These are phyloP conservation scores for Panurus biarmicus DNA, from an alignment of 2,113 vertebrate genomes.

Conservation along the genomic window DNA sequence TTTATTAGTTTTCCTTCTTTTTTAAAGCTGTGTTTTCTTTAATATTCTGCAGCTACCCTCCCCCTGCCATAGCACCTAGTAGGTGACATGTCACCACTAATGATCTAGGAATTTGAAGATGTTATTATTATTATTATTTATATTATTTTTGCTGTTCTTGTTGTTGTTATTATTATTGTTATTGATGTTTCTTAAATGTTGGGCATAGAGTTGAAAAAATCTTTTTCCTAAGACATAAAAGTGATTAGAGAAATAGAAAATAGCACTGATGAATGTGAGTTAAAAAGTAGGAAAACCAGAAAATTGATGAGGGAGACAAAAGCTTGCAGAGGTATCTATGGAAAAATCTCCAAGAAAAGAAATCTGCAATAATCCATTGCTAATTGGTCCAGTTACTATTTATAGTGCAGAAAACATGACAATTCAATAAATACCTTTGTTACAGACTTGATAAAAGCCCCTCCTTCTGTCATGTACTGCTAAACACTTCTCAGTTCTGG, in stretches of 20 bases:
- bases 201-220: background rate
- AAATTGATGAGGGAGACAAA: background rate
- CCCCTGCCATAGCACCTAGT: background rate
- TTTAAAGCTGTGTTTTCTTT: background rate
- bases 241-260: background rate
- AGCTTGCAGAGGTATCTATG: background rate
- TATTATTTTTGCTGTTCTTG: rapidly evolving
- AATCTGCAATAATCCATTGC: background rate
- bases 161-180: background rate
- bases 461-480: background rate
- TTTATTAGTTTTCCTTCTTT: background rate
- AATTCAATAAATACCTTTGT: background rate
- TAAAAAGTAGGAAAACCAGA: background rate
- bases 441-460: background rate
- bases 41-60: background rate
- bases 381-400: background rate
- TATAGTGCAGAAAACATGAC: background rate
- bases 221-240: background rate
- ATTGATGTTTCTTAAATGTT: background rate
- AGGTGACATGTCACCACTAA: background rate
- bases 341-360: background rate
- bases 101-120: background rate
- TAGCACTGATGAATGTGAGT: background rate
- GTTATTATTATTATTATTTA: background rate
- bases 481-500: background rate